Percentiles rank a stretch among this genome's conserved stretches.
These are phyloP conservation scores for Sebastiscus tertius DNA, from an alignment of 2,797 vertebrate species.

Conservation along the genomic window DNA sequence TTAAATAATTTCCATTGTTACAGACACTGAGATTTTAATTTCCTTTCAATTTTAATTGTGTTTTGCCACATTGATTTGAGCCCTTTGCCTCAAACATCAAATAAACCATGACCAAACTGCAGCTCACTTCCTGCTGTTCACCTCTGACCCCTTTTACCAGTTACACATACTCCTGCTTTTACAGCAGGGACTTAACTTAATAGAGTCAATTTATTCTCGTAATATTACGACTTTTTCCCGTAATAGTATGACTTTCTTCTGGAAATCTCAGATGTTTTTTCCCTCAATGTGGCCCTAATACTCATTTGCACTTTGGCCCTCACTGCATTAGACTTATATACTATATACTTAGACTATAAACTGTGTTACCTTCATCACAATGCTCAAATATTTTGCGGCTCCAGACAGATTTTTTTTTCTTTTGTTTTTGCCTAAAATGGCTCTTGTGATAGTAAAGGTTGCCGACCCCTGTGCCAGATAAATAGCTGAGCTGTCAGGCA, in stretches of 20 bases:
- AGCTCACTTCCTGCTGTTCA: not conserved
- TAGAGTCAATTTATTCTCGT: not conserved
- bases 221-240: no score
- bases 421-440: no score
- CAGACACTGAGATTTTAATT: not conserved
- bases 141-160: not conserved
- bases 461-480: not conserved
- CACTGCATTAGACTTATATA: no score
- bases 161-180: not conserved
- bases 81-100: not conserved
- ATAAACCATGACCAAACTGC: not conserved
- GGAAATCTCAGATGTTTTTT: no score
- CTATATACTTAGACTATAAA: no score
- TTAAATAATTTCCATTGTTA: not conserved
- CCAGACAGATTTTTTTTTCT: no score
- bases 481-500: not conserved
- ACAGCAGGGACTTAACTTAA: not conserved
- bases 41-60: not conserved
- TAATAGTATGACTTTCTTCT: no score
- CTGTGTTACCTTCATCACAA: no score
- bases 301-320: no score
- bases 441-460: no score
- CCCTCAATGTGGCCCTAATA: no score
- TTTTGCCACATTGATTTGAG: not conserved
- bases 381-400: no score